Evolutionary conservation across 1,140 invertebrate genomes (phyloP).

Genomic region (Drosophila repletoides): DNA sequence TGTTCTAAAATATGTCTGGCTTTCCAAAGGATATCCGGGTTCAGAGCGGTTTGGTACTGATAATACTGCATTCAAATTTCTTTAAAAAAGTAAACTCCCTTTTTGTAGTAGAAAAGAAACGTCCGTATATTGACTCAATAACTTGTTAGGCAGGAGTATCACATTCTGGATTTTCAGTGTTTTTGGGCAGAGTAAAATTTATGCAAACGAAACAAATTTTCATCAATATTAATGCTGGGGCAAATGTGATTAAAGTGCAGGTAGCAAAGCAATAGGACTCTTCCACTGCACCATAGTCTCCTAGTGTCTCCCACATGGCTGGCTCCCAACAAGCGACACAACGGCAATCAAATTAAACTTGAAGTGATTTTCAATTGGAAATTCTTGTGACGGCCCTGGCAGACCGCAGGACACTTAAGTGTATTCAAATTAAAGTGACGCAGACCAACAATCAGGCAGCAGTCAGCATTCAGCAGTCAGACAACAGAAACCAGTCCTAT

Average conservation of each 20-base stretch:
- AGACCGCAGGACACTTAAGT: conserved; percentile 77
- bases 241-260: conserved; percentile 69
- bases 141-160: too few relatives aligned
- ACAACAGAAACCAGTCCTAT: conserved; percentile 6
- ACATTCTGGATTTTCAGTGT: conserved; percentile 4
- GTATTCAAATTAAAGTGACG: conserved; percentile 80
- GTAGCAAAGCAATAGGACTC: too few relatives aligned
- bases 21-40: too few relatives aligned
- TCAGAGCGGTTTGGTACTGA: too few relatives aligned
- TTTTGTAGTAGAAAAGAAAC: too few relatives aligned
- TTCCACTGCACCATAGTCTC: too few relatives aligned
- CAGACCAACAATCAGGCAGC: conserved; percentile 50
- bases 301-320: neutral
- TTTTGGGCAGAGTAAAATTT: conserved; percentile 29
- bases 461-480: conserved; percentile 42
- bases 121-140: too few relatives aligned
- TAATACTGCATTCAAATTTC: too few relatives aligned
- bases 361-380: conserved; percentile 80
- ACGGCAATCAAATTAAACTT: conserved; percentile 78
- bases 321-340: conserved; percentile 13
- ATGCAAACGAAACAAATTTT: conserved; percentile 65
- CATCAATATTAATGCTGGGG: conserved; percentile 66
- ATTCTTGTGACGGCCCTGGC: conserved; percentile 71
- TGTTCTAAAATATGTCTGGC: too few relatives aligned
- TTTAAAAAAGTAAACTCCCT: too few relatives aligned